A percentile compares a stretch with the other conserved stretches of the same genome.
Conservation (phyloP, 2,888 invertebrate genomes). For the Cremastobaeus sp. region DNA sequence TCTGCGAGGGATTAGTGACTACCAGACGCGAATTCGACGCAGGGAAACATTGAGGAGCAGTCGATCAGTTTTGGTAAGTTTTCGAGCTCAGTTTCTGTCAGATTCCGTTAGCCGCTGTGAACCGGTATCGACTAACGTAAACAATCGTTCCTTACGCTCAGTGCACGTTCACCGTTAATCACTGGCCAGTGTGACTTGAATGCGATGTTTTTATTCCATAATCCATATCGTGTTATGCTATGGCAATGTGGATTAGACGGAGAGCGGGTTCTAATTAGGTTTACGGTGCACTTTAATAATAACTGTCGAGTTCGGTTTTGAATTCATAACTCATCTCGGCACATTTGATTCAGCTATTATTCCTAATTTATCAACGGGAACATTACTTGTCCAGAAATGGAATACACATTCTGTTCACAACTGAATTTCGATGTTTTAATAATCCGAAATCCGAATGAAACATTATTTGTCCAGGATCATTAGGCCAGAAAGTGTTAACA, state of each 20-base stretch:
- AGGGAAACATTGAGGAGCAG: not conserved
- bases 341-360: too few relatives aligned
- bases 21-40: not conserved
- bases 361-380: too few relatives aligned
- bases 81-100: too few relatives aligned
- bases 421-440: too few relatives aligned
- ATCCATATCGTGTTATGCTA: not conserved
- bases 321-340: too few relatives aligned
- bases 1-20: not conserved
- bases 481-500: too few relatives aligned
- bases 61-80: not conserved
- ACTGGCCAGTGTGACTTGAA: not conserved
- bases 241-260: constrained; percentile 1
- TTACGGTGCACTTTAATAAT: not conserved
- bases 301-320: not conserved
- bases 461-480: too few relatives aligned
- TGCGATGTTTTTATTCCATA: constrained; percentile 1
- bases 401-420: too few relatives aligned
- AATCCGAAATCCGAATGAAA: too few relatives aligned
- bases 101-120: constrained; percentile 18
- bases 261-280: constrained; percentile 1
- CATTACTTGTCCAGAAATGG: too few relatives aligned
- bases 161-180: constrained; percentile 33
- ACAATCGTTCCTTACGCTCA: constrained; percentile 13
- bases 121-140: constrained; percentile 11